Conservation (phyloP, 2,888 invertebrate species). For the Lottia scabra region DNA sequence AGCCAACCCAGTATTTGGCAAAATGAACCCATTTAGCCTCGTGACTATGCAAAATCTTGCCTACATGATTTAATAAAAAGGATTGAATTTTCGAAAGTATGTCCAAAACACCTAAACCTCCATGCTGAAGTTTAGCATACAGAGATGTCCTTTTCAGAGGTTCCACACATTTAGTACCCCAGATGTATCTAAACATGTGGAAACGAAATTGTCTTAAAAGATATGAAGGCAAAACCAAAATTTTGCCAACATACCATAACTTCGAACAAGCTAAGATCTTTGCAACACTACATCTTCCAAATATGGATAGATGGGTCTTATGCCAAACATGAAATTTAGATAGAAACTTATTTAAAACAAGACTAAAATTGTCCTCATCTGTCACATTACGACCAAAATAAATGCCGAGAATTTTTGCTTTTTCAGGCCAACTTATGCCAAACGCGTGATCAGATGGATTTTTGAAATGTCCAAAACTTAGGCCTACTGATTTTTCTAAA, state of each 20-base stretch:
- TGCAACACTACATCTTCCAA: background rate
- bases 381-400: no score
- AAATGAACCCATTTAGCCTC: slow-evolving; percentile 21
- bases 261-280: no score
- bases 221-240: no score
- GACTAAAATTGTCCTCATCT: no score
- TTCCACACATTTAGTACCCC: background rate
- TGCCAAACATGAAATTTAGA: slow-evolving; percentile 24
- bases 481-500: no score
- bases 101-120: slow-evolving; percentile 22
- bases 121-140: slow-evolving; percentile 18
- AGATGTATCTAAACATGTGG: background rate
- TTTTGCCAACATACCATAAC: no score
- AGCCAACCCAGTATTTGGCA: slow-evolving; percentile 24
- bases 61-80: slow-evolving; percentile 18
- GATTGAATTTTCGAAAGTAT: slow-evolving; percentile 19
- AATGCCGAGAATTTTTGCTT: slow-evolving; percentile 31
- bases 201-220: no score
- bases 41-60: slow-evolving; percentile 16
- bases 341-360: no score
- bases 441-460: slow-evolving; percentile 14
- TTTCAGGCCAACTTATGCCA: slow-evolving; percentile 28
- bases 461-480: slow-evolving; percentile 15
- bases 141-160: slow-evolving; percentile 9
- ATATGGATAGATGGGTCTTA: background rate